A percentile compares a stretch with the other conserved stretches of the same genome.
phyloP scores from a whole-genome alignment of 2,888 invertebrate species.

The Pollenia angustigena region DNA sequence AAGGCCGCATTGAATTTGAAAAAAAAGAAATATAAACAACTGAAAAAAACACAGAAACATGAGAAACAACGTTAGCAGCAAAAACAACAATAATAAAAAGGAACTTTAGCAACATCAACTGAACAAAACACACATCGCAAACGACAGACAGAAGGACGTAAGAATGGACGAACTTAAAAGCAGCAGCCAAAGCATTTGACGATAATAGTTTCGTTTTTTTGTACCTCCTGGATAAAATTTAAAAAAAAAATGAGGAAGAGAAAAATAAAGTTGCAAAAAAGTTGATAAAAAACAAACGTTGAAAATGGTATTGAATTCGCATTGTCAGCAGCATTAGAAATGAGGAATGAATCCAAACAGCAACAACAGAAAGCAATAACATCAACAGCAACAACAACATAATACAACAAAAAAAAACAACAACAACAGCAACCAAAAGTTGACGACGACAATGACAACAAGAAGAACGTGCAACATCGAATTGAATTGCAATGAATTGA shows the following conservation, averaged over 20 bases:
- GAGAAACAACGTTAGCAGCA: slow-evolving; percentile 20
- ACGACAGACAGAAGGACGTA: slow-evolving; percentile 39
- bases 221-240: not conserved
- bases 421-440: slow-evolving; percentile 31
- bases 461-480: slow-evolving; percentile 65
- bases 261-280: slow-evolving; percentile 75
- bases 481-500: slow-evolving; percentile 56
- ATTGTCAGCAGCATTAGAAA: slow-evolving; percentile 80
- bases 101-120: slow-evolving; percentile 21
- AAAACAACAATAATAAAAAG: slow-evolving; percentile 21
- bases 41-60: not conserved
- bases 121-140: slow-evolving; percentile 5
- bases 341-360: slow-evolving; percentile 56
- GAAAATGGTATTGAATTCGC: slow-evolving; percentile 79
- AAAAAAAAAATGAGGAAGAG: not conserved
- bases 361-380: slow-evolving; percentile 26
- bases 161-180: slow-evolving; percentile 3
- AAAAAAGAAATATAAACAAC: not conserved
- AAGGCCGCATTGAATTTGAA: slow-evolving; percentile 36
- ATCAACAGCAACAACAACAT: slow-evolving; percentile 32
- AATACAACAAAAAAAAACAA: not conserved
- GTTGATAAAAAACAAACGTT: slow-evolving; percentile 76
- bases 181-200: slow-evolving; percentile 55
- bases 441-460: slow-evolving; percentile 56
- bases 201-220: slow-evolving; percentile 38